Evolutionary conservation across 23 tunicate genomes (phyloP).

Genomic region (Halocynthia aurantium): DNA sequence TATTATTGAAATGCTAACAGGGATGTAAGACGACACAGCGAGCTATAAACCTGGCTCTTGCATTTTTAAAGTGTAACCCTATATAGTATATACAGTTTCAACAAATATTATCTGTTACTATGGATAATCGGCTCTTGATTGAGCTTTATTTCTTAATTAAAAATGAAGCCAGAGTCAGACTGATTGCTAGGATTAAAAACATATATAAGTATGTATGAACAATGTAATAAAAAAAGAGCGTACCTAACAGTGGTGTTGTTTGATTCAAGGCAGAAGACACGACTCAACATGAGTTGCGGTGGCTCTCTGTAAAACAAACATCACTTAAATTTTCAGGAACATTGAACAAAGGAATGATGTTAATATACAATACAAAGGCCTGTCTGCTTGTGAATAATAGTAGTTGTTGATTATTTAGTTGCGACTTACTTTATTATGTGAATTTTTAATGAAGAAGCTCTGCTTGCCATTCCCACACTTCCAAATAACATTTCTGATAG

Average conservation of each 20-base stretch:
- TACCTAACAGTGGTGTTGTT: conserved; percentile 18
- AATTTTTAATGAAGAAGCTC: conserved; percentile 67
- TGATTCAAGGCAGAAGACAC: conserved; percentile 23
- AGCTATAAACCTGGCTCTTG: conserved; percentile 16
- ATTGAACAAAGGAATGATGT: neutral
- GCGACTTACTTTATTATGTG: conserved; percentile 51
- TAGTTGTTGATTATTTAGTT: too few relatives aligned
- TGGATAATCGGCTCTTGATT: too few relatives aligned
- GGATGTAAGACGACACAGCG: neutral
- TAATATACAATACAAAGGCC: neutral
- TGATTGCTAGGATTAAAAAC: too few relatives aligned
- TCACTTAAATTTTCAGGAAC: neutral
- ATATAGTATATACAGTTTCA: too few relatives aligned
- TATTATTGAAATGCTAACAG: neutral
- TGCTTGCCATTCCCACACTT: conserved; percentile 70
- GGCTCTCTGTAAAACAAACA: conserved; percentile 23
- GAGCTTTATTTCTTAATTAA: too few relatives aligned
- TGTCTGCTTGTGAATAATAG: too few relatives aligned
- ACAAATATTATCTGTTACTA: too few relatives aligned
- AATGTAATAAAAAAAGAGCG: neutral
- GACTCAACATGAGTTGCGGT: conserved; percentile 13
- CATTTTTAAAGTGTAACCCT: neutral
- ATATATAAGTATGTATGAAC: neutral
- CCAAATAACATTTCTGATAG: conserved; percentile 82
- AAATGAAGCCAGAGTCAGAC: too few relatives aligned